Base-by-base conservation (phyloP, 1,140 invertebrate genomes). In the Saccostrea glomerata region DNA sequence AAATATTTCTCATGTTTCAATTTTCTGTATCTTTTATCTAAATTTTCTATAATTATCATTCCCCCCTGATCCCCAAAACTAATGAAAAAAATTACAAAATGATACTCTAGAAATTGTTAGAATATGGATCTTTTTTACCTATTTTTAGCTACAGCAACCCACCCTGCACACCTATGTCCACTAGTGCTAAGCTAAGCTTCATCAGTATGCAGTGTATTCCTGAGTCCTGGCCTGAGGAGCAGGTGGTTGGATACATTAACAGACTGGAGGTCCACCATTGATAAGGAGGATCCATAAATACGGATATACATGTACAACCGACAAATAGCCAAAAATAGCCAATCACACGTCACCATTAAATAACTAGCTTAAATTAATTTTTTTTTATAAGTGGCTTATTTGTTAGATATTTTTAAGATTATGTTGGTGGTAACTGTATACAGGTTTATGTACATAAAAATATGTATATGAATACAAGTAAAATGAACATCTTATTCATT, bases 151-250 rank as follows among this genome's bases (percentile, higher is more conserved):
- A 47, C 88, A 87, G 86, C 63, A 87, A 82, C 25, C 88, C 87
- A 30, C 87, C 87, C n/a, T 88, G 87, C 40, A 88, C 77, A 66
- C 87, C 87, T 86, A 56, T 73, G 58, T 63, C 84, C 87, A 36
- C 36, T 86, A 85, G 87, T 56, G 66, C 87, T 55, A 85, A 85
- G 84, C 56, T 85, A 56, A 85, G 58, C 23, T 55, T 63, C 58
- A 60, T 60, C 7, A 63, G 55, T 30, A 60, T 85, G 58, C 55
- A 63, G 12, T 63, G 58, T 30, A 85, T 85, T 12, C 84, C 84
- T 17, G 84, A 85, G 23, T 23, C n/a, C 5, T 56, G 47, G 30
- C 20, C 58, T 0, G 84, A 85, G 30, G 84, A 85, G 0, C 47
- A n/a, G 17, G 84, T 85, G 17, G 36, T 56, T 12, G 30, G 47